Conservation (phyloP, 2,113 vertebrate genomes). For the Spea multiplicata region DNA sequence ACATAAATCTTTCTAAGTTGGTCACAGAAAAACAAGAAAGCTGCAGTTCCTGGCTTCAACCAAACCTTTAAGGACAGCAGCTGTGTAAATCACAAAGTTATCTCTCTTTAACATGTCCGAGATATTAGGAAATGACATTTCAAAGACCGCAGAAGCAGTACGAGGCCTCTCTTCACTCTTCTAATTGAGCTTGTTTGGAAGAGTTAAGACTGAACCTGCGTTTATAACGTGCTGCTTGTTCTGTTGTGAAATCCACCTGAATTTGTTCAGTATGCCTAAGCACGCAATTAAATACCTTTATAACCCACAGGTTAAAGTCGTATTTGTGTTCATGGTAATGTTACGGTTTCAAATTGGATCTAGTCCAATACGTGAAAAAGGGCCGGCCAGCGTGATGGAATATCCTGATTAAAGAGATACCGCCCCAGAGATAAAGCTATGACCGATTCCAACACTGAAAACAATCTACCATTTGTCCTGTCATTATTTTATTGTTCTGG, state of each 20-base stretch:
- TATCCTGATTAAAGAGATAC: too few species aligned
- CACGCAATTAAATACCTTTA: slow-evolving; percentile 8
- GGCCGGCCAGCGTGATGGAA: too few species aligned
- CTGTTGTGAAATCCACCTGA: slow-evolving; percentile 17
- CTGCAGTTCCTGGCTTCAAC: slow-evolving; percentile 29
- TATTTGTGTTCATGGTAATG: background rate
- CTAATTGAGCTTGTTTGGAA: slow-evolving; percentile 38
- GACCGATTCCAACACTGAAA: too few species aligned
- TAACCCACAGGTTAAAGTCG: background rate
- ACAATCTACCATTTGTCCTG: too few species aligned
- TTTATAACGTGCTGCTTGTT: slow-evolving; percentile 24
- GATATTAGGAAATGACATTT: slow-evolving; percentile 31
- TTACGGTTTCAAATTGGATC: background rate
- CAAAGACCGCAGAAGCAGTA: slow-evolving; percentile 8
- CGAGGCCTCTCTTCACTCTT: slow-evolving; percentile 10
- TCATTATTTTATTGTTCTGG: too few species aligned
- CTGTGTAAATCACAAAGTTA: slow-evolving; percentile 39
- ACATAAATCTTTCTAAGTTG: slow-evolving; percentile 42
- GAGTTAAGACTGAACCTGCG: slow-evolving; percentile 16
- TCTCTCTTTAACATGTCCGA: slow-evolving; percentile 22
- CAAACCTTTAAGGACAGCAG: slow-evolving; percentile 40
- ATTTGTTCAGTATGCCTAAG: background rate
- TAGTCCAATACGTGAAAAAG: too few species aligned
- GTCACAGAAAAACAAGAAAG: slow-evolving; percentile 40
- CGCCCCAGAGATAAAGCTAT: too few species aligned